Conservation (phyloP, 2,888 invertebrate genomes). For the Amaurobius ferox region DNA sequence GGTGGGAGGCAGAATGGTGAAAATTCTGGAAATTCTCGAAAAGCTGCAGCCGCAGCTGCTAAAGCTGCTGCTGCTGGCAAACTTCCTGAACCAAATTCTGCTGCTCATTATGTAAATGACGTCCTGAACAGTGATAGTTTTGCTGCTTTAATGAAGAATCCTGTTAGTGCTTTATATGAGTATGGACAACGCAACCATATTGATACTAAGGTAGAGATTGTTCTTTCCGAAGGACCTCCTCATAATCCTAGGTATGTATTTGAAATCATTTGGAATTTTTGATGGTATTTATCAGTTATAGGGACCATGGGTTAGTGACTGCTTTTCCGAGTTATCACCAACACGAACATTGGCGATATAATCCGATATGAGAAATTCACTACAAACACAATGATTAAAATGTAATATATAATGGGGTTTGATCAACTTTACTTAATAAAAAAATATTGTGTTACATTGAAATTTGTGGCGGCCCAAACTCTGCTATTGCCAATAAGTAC, state of each 20-base stretch:
- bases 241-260: slow-evolving; percentile 77
- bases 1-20: slow-evolving; percentile 46
- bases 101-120: slow-evolving; percentile 69
- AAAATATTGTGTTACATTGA: no score
- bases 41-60: slow-evolving; percentile 50
- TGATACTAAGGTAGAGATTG: slow-evolving; percentile 76
- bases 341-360: no score
- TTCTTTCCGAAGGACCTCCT: slow-evolving; percentile 77
- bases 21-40: slow-evolving; percentile 38
- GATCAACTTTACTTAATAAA: no score
- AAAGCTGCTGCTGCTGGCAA: slow-evolving; percentile 44
- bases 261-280: neutral
- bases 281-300: no score
- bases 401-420: no score
- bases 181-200: slow-evolving; percentile 78
- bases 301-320: no score
- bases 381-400: no score
- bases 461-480: no score
- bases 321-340: no score
- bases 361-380: no score
- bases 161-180: slow-evolving; percentile 78
- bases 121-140: slow-evolving; percentile 75
- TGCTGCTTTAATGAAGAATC: slow-evolving; percentile 77
- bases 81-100: slow-evolving; percentile 65
- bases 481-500: no score